phyloP scores from a whole-genome alignment of 2,797 vertebrate genomes.

The Gymnothorax javanicus region DNA sequence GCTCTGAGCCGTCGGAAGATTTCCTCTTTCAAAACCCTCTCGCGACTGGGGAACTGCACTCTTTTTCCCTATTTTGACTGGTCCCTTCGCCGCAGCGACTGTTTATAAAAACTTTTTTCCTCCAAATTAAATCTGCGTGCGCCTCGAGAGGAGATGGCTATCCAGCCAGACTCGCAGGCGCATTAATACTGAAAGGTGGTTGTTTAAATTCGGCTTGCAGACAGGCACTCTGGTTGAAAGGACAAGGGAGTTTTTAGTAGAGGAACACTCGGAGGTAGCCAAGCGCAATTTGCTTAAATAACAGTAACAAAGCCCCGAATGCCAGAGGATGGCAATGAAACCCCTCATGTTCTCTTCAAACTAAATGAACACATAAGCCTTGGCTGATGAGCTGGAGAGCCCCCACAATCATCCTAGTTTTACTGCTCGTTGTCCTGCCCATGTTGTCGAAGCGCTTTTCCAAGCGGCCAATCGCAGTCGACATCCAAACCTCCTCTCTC shows the following conservation, averaged over 20 bases:
- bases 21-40: neutral
- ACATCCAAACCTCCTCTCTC: neutral
- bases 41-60: neutral
- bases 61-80: slow-evolving; percentile 10
- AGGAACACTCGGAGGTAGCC: slow-evolving; percentile 49
- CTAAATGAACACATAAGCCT: neutral
- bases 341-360: slow-evolving; percentile 11
- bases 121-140: slow-evolving; percentile 41
- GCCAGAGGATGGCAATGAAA: slow-evolving; percentile 36
- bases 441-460: neutral
- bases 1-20: neutral
- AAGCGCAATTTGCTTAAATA: slow-evolving; percentile 53
- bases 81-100: slow-evolving; percentile 15
- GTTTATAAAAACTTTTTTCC: slow-evolving; percentile 45
- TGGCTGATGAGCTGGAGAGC: neutral
- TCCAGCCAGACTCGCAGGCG: slow-evolving; percentile 34
- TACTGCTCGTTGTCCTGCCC: neutral
- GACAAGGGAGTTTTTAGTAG: slow-evolving; percentile 50
- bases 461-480: neutral
- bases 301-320: slow-evolving; percentile 51
- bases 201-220: slow-evolving; percentile 45
- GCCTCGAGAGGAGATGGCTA: slow-evolving; percentile 17
- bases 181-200: slow-evolving; percentile 20
- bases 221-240: slow-evolving; percentile 10
- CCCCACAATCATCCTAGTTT: neutral